Conservation (phyloP, 2,113 vertebrate species). For the Hypanus sabinus region DNA sequence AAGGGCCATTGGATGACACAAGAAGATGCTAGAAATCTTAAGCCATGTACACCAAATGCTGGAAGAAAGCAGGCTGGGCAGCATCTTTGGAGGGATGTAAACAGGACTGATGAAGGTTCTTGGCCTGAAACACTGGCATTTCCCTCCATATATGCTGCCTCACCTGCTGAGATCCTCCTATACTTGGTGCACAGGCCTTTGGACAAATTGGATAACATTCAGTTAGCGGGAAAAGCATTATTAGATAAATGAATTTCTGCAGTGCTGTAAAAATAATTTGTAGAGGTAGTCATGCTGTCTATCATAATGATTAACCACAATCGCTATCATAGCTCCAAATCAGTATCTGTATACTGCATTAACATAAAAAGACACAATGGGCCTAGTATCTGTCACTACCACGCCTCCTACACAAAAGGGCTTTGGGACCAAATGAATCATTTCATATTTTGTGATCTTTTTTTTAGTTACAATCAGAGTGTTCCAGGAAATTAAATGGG, state of each 20-base stretch:
- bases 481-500: background rate
- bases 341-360: background rate
- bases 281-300: background rate
- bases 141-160: no score
- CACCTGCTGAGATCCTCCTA: no score
- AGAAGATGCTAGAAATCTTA: no score
- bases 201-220: background rate
- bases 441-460: background rate
- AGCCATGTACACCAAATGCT: no score
- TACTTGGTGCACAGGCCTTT: background rate
- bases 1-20: background rate
- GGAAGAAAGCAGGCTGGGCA: no score
- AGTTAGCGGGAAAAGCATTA: background rate
- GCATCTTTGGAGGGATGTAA: no score
- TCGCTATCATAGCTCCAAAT: background rate
- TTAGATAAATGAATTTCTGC: background rate
- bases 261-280: background rate
- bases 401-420: background rate
- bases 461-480: background rate
- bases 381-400: background rate
- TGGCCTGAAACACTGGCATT: no score
- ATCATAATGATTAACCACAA: background rate
- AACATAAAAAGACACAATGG: background rate
- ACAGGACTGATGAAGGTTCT: no score
- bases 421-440: background rate